Conservation (phyloP, 2,113 vertebrate genomes). For the Grantiella picta region DNA sequence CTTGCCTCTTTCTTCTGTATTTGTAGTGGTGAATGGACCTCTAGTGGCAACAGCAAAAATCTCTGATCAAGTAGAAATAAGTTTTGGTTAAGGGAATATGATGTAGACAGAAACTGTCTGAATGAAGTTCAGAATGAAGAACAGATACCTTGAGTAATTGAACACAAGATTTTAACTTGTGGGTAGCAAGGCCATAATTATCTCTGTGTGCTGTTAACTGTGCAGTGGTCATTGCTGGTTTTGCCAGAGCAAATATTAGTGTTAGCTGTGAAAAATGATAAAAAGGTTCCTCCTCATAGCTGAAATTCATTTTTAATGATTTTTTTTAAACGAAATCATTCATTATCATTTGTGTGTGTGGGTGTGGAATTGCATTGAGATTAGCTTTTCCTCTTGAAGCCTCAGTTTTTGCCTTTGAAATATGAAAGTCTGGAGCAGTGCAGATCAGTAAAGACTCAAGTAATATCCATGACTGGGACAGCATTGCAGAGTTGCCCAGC, state of each 20-base stretch:
- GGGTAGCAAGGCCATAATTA: not conserved
- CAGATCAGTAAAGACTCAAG: not conserved
- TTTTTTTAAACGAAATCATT: not conserved
- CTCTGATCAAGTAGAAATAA: not conserved
- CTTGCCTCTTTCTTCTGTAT: slow-evolving; percentile 9
- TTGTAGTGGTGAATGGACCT: slow-evolving; percentile 69
- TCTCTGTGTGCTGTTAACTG: not conserved
- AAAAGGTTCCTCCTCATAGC: not conserved
- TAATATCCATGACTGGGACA: not conserved
- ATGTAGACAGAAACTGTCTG: not conserved
- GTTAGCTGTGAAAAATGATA: not conserved
- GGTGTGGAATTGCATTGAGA: not conserved
- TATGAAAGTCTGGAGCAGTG: not conserved
- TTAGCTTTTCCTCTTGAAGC: not conserved
- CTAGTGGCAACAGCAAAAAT: slow-evolving; percentile 71
- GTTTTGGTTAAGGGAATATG: not conserved
- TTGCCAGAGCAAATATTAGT: not conserved
- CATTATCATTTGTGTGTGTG: too few species aligned
- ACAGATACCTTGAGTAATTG: not conserved
- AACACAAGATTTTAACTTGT: not conserved
- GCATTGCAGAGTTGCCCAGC: not conserved
- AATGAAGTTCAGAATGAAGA: not conserved
- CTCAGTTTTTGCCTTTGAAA: not conserved
- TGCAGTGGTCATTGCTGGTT: not conserved
- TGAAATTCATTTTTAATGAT: not conserved